Evolutionary conservation across 2,113 vertebrate genomes (phyloP), one percentile per base, ranked within the genome.

Genomic region (Mastomys natalensis): DNA sequence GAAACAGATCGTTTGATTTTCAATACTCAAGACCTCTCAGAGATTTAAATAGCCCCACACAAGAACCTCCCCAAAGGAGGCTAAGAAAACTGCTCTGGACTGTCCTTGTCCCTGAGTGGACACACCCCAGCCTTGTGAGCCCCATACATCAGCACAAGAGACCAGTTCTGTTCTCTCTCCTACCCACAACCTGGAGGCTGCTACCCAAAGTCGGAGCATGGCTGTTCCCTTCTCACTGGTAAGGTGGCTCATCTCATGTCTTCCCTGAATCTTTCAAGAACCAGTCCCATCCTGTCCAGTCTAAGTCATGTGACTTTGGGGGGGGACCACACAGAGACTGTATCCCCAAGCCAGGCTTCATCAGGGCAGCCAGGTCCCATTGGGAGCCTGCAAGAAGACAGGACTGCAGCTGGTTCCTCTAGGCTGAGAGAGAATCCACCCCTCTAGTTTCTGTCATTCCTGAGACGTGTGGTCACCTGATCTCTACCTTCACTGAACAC

Each of bases 391-490:
- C 37, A 16, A 40, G 12, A 84, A 12, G 6, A 16, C 37, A 43
- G 40, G 53, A 10, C 77, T 13, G 37, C 37, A 82, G 37, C n/a
- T 45, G 55, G 2, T 37, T 48, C 58, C 19, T 26, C 13, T 48
- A 53, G 22, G n/a, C 53, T 86, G 1, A 37, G 17, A 5, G 24
- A 8, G 31, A 16, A 19, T 1, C 22, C 1, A 29, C 24, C 37
- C 70, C 78, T 34, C n/a, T 48, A 4, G 40, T 64, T 37, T 29
- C 17, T 7, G 19, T n/a, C 1, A 13, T 21, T 8, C 29, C 11
- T 22, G 22, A 40, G 17, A n/a, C 11, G 8, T 24, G 0, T 1
- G 15, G 4, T 26, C 1, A 19, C 64, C 8, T 19, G 0, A 11
- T 0, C 72, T 40, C 37, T 3, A 2, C 16, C 6, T 64, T 37